Evolutionary conservation across 2,888 invertebrate genomes (phyloP), one percentile per base, ranked within the genome.

Genomic region (Trichacis sp.): DNA sequence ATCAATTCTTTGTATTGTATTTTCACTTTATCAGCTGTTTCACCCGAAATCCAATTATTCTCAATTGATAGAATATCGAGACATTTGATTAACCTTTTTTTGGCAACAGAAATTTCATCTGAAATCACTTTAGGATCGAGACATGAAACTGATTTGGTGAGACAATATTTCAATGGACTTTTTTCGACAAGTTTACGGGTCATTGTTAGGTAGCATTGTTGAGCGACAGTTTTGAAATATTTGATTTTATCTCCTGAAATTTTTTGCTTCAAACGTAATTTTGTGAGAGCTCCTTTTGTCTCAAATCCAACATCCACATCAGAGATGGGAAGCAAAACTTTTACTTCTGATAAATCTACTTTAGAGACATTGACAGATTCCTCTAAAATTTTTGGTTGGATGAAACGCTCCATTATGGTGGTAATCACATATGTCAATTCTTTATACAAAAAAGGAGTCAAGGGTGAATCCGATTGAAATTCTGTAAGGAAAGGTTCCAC

Each of bases 401-500:
- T 45, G 36, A 66, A 50, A n/a, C 49, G 24, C 9, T 43, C 24
- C 51, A 64, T 61, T 0, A 68, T 29, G 30, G 11, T 57, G 5
- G 12, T 38, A 8, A 57, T 17, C 8, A 54, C n/a, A 17, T 33
- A 14, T 2, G 46, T 40, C 0, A 64, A 24, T 12, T 36, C n/a
- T 33, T 50, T 43, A 45, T 66, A 64, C 17, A 73, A 53, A 47
- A 70, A 68, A n/a, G 71, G 65, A 18, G 48, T 65, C 38, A 70
- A 36, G 1, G 71, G 71, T 24, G 43, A 40, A 30, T 72, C 64
- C 3, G 68, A 45, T 62, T 73, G 69, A 45, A 66, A 73, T 30
- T 61, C 49, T 30, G 17, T 60, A n/a, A 70, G 42, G 49, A 73
- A 64, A 14, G 68, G 68, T 56, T 73, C 67, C 1, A 71, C 50